Base-by-base conservation (phyloP, 2,888 invertebrate genomes). In the Drosophila melanosoma region DNA sequence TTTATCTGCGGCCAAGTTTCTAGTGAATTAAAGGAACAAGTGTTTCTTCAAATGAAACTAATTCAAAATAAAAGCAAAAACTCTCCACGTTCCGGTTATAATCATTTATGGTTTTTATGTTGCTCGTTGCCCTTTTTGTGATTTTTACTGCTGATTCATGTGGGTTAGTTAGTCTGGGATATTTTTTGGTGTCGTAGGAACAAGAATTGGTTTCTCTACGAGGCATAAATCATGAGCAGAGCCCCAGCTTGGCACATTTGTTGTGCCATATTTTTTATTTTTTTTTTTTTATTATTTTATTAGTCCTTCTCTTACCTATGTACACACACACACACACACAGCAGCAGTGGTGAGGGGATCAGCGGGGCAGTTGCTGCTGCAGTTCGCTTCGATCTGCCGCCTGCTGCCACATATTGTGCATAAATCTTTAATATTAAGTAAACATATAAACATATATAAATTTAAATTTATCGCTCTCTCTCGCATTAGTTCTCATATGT, bases 351-450 rank as follows among this genome's bases (percentile, higher is more conserved):
- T 6, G 29, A 29, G 29, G 29, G 29, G 29, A 5, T 29, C 29
- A 5, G 29, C 6, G 29, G 29, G 29, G 29, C 29, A 29, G 29
- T 5, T 29, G 40, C 58, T 54, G 77, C 67, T 79, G 79, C 73
- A 77, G 69, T 64, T 68, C 15, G 53, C 57, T 36, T 40, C 45
- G 73, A 52, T 63, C 48, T 62, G 65, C 54, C 56, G 57, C 57
- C 23, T 57, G 57, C 57, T 57, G 57, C 57, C 81, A 76, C 81
- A 82, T 82, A 77, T 82, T 85, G 85, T 81, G 71, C 83, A 85
- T 85, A 85, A 85, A 85, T 85, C 85, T 85, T 80, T 83, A 87
- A 87, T 85, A 87, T 85, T 85, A 85, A 85, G 83, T 85, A 85
- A 85, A 85, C 82, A 85, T 76, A 74, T 29, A 29, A 29, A 29